phyloP scores from a whole-genome alignment of 2,888 invertebrate genomes.

The Seira ritae region DNA sequence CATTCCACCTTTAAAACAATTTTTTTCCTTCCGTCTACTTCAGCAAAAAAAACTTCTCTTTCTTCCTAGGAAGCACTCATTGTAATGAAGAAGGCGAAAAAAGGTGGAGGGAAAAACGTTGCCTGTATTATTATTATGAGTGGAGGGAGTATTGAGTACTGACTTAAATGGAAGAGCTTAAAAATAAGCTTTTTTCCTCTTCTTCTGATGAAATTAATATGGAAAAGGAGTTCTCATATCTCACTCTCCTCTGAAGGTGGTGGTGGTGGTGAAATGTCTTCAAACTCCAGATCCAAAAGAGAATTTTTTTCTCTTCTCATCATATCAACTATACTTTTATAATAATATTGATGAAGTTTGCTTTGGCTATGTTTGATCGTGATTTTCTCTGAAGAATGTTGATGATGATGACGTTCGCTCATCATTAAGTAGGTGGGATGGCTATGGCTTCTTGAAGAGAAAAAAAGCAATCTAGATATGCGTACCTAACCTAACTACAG shows the following conservation, averaged over 20 bases:
- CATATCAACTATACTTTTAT: too few relatives aligned
- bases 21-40: too few relatives aligned
- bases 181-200: conserved; percentile 5
- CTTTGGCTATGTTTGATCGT: too few relatives aligned
- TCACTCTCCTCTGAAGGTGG: too few relatives aligned
- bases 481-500: too few relatives aligned
- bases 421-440: background rate
- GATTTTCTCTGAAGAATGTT: background rate
- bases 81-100: conserved; percentile 12
- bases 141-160: background rate
- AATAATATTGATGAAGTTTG: too few relatives aligned
- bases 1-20: too few relatives aligned
- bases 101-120: conserved; percentile 20
- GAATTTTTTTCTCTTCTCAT: too few relatives aligned
- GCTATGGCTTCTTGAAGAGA: too few relatives aligned
- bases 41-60: background rate
- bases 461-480: background rate
- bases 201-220: conserved; percentile 23
- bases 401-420: background rate
- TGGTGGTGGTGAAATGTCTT: too few relatives aligned
- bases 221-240: background rate
- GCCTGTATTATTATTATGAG: too few relatives aligned
- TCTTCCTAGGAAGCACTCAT: conserved; percentile 15
- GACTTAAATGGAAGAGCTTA: background rate
- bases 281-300: background rate